These are phyloP conservation scores for Pandemis corylana DNA, from an alignment of 2,888 invertebrate species.

Conservation along the genomic window DNA sequence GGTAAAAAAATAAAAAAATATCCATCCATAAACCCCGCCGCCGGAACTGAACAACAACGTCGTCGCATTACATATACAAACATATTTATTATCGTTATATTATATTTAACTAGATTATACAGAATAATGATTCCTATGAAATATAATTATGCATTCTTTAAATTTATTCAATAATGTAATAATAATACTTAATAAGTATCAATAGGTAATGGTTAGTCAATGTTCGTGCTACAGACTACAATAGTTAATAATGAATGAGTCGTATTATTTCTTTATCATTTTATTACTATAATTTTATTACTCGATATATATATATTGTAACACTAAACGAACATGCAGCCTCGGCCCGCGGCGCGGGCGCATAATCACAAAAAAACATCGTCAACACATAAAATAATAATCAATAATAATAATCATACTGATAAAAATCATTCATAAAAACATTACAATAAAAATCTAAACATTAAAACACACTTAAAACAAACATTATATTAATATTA, in stretches of 20 bases:
- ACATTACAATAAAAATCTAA: conserved; percentile 86
- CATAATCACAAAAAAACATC: conserved; percentile 84
- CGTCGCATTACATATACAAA: conserved; percentile 72
- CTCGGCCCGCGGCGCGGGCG: conserved; percentile 73
- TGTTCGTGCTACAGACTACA: conserved; percentile 82
- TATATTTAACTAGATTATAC: conserved; percentile 83
- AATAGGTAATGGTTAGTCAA: conserved; percentile 85
- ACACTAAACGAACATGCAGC: conserved; percentile 82
- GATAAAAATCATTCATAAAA: conserved; percentile 86
- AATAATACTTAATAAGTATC: conserved; percentile 85
- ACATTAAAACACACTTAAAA: conserved; percentile 85
- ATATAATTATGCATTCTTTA: conserved; percentile 86
- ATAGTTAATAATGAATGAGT: conserved; percentile 83
- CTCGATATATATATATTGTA: conserved; percentile 68
- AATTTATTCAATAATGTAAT: conserved; percentile 85
- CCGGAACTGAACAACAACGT: conserved; percentile 71
- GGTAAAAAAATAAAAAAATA: conserved; percentile 86
- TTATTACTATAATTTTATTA: conserved; percentile 80
- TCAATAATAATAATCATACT: conserved; percentile 85
- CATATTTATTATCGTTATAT: conserved; percentile 82
- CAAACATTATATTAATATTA: conserved; percentile 86
- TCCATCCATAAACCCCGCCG: conserved; percentile 81
- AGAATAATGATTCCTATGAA: conserved; percentile 86
- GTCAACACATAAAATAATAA: conserved; percentile 85
- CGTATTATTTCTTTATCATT: conserved; percentile 80